Base-by-base conservation (phyloP, 2,888 invertebrate genomes). In the Epicampocera succincta region DNA sequence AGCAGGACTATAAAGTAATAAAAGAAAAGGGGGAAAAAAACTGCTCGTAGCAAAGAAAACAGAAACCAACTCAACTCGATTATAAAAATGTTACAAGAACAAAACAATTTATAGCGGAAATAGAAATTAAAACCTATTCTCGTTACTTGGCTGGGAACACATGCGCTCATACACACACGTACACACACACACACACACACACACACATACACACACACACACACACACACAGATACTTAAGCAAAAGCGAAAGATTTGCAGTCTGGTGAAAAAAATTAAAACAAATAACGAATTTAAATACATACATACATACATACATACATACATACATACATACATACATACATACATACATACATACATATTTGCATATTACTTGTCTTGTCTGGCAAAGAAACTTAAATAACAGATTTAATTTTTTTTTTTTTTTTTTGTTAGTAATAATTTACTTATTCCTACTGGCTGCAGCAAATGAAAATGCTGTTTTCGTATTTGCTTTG, bases 81-180 rank as follows among this genome's bases (percentile, higher is more conserved):
- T 80, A 80, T 72, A 76, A 80, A 80, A 80, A 76, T 80, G 76
- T 68, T 76, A 61, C 61, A 76, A 80, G 76, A 76, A 72, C 76
- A 80, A 80, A 76, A 80, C 76, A 80, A 76, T 80, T 76, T 80
- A 80, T 76, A 72, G 72, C 80, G 76, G 80, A 80, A 80, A 76
- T 80, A 80, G 80, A 80, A 80, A 80, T 80, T 80, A 80, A 80
- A 80, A 80, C 71, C 75, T 72, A 76, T 72, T 50, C 71, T 78
- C 19, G 58, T 73, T 73, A 63, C 72, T 72, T 63, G 50, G 15
- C 46, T 44, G 42, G 17, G 48, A 19, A 21, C 40, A 66, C 19
- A 15, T 9, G 15, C 15, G 33, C 29, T 33, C 12, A 48, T 13
- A 13, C 17, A 42, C 13, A 56, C n/a, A 25, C 40, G n/a, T 15